These are phyloP conservation scores for Prosapia bicincta DNA, from an alignment of 2,888 invertebrate genomes.

Conservation along the genomic window DNA sequence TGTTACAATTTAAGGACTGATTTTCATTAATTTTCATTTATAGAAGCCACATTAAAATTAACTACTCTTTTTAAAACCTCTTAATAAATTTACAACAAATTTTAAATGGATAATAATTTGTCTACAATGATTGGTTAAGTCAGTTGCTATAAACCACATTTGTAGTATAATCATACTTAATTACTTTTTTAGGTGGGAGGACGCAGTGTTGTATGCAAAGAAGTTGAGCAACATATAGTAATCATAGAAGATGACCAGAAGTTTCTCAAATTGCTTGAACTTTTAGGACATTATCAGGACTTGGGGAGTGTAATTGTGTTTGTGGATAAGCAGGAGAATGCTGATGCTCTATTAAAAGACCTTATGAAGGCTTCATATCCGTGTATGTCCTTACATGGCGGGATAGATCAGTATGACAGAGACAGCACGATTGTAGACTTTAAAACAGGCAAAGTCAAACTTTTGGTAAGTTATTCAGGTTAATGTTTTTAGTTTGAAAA, in stretches of 20 bases:
- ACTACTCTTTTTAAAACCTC: too few relatives aligned
- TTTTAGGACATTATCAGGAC: constrained; percentile 93
- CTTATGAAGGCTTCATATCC: constrained; percentile 95
- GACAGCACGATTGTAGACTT: constrained; percentile 98
- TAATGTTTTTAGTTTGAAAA: too few relatives aligned
- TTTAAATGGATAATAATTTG: too few relatives aligned
- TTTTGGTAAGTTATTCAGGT: constrained; percentile 59
- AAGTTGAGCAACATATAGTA: constrained; percentile 93
- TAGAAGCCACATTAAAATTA: too few relatives aligned
- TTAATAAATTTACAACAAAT: too few relatives aligned
- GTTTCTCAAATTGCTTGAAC: constrained; percentile 92
- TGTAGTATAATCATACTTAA: too few relatives aligned
- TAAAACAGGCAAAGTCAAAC: constrained; percentile 88
- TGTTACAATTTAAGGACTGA: too few relatives aligned
- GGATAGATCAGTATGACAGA: constrained; percentile 98
- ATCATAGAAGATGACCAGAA: constrained; percentile 95
- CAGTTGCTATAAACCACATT: too few relatives aligned
- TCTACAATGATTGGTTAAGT: too few relatives aligned
- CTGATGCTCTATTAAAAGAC: constrained; percentile 88
- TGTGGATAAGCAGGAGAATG: constrained; percentile 98
- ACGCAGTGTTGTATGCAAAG: constrained; percentile 94
- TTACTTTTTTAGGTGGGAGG: constrained; percentile 92
- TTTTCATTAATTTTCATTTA: too few relatives aligned
- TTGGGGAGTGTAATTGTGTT: constrained; percentile 94
- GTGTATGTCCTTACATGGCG: constrained; percentile 97